Base-by-base conservation (phyloP, 2,888 invertebrate species). In the Andrena bicolor region DNA sequence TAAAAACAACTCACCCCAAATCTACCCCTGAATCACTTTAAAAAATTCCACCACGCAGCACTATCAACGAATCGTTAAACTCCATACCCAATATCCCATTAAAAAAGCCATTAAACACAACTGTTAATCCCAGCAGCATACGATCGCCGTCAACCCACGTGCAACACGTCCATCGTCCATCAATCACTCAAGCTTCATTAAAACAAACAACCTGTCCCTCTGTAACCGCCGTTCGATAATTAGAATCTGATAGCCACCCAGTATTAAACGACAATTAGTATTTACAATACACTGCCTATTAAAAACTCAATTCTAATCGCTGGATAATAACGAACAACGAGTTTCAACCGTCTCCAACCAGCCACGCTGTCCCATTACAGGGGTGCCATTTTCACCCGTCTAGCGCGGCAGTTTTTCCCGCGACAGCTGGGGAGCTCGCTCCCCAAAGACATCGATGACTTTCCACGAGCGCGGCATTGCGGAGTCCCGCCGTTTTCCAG, bases 391-490 rank as follows among this genome's bases (percentile, higher is more conserved):
- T 13, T 13, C 41, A 13, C 41, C 51, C 23, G 53, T 26, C 53
- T 53, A 8, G 23, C 23, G 53, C 53, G 26, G 58, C 7, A 26
- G 28, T 35, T 41, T 10, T 23, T 8, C 13, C 7, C 13, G 2
- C 3, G 35, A 35, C 7, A 16, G 58, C 16, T n/a, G 23, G 10
- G 61, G 30, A 53, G 63, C 49, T n/a, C 49, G 49, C 61, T 63
- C 49, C 28, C 10, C 10, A 6, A n/a, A 2, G 26, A 10, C 51
- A 63, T 53, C 53, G 69, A 35, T 71, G 63, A 51, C 48, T 53
- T 74, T 80, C 60, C 30, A 48, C 63, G 26, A 66, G 23, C 74
- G 72, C 58, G 32, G 73, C 61, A 58, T 64, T 1, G 2, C 56
- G 20, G 10, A 23, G 56, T 26, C 56, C 3, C 23, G 10, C 3